Percentiles rank a stretch among this genome's conserved stretches.
phyloP scores from a whole-genome alignment of 2,113 vertebrate species.

The Gambusia affinis region DNA sequence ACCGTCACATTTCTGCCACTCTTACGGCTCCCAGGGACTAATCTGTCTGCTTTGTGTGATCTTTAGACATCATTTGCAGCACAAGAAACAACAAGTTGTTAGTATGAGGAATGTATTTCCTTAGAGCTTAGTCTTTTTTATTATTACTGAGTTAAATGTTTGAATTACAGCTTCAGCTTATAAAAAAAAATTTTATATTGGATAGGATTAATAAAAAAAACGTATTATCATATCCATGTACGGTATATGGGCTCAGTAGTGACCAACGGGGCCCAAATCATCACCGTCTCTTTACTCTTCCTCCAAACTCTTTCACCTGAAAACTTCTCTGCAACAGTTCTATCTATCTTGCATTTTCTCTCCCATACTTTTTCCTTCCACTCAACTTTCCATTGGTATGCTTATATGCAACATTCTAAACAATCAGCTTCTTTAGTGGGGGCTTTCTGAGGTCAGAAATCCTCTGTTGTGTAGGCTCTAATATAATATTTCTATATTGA shows the following conservation, averaged over 20 bases:
- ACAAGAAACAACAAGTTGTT: neutral
- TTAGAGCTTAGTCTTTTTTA: neutral
- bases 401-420: neutral
- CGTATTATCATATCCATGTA: no score
- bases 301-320: no score
- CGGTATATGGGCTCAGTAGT: no score
- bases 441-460: neutral
- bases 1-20: conserved; percentile 69
- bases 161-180: neutral
- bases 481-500: neutral
- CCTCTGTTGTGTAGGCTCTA: no score
- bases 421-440: neutral
- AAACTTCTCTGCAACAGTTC: no score
- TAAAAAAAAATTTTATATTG: neutral
- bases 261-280: no score
- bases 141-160: neutral
- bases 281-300: no score
- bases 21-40: conserved; percentile 41
- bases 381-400: neutral
- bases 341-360: no score
- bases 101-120: no score
- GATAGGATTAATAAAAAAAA: neutral
- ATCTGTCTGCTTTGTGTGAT: conserved; percentile 46
- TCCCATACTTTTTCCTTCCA: neutral
- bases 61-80: neutral